Evolutionary conservation across 2,113 vertebrate species (phyloP).

Genomic region (Corythaeola cristata): DNA sequence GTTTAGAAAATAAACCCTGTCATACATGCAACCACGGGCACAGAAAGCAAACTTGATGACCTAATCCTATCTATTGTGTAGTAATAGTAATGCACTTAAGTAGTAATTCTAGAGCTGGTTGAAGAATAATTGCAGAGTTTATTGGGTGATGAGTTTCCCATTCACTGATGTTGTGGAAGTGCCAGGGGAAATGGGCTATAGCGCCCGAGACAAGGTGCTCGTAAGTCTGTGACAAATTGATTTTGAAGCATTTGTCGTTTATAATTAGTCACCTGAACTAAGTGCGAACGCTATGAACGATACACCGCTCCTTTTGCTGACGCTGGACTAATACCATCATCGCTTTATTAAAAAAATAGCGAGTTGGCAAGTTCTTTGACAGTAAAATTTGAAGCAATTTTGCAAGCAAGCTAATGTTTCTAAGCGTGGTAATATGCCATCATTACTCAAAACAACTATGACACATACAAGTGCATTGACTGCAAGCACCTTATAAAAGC

Average conservation of each 20-base stretch:
- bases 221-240: neutral
- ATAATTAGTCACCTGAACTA: neutral
- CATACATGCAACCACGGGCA: neutral
- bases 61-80: conserved; percentile 41
- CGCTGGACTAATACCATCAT: neutral
- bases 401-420: neutral
- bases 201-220: neutral
- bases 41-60: conserved; percentile 45
- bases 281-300: neutral
- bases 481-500: neutral
- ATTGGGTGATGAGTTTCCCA: neutral
- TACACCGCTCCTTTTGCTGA: neutral
- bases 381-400: neutral
- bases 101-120: neutral
- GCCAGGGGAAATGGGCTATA: neutral
- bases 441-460: neutral
- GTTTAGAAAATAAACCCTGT: conserved; percentile 50
- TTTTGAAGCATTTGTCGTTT: neutral
- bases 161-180: neutral
- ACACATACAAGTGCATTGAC: neutral
- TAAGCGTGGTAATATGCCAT: neutral
- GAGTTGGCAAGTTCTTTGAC: neutral
- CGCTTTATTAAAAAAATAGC: neutral
- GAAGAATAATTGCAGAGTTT: conserved; percentile 32
- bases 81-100: conserved; percentile 25